Conservation (phyloP, 2,888 invertebrate genomes). For the Entomobrya multifasciata region DNA sequence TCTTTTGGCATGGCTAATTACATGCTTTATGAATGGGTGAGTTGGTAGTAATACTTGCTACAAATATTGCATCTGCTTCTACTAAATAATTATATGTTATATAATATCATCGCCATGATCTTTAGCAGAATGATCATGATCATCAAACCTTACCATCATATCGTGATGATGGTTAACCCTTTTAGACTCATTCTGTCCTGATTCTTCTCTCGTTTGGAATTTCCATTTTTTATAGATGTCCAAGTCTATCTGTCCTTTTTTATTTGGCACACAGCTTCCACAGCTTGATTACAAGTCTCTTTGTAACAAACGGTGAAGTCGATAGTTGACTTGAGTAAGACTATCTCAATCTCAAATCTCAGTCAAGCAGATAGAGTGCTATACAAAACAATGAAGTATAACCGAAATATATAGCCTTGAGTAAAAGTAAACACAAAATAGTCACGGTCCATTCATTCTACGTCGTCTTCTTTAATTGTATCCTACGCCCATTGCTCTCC, state of each 20-base stretch:
- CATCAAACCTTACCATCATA: neutral
- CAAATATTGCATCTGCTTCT: too few relatives aligned
- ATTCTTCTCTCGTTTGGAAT: constrained; percentile 47
- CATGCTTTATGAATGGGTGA: constrained; percentile 34
- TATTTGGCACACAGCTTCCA: constrained; percentile 16
- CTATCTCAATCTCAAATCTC: neutral
- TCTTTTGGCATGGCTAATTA: constrained; percentile 60
- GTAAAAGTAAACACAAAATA: constrained; percentile 14
- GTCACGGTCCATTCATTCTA: constrained; percentile 8
- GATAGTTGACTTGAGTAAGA: neutral
- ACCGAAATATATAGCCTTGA: constrained; percentile 30
- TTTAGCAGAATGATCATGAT: constrained; percentile 29
- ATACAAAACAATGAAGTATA: constrained; percentile 24
- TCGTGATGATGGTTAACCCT: neutral
- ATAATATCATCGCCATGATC: constrained; percentile 25
- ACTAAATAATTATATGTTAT: neutral
- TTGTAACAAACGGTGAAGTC: constrained; percentile 6
- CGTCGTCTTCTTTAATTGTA: neutral
- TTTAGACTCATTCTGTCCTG: constrained; percentile 46
- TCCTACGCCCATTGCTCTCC: neutral
- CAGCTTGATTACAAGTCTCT: neutral
- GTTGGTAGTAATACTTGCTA: neutral
- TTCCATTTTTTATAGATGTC: constrained; percentile 42
- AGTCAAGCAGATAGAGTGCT: neutral
- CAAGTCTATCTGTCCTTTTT: constrained; percentile 41